These are phyloP conservation scores for Drosophila littoralis DNA, from an alignment of 1,140 invertebrate species.

Conservation along the genomic window DNA sequence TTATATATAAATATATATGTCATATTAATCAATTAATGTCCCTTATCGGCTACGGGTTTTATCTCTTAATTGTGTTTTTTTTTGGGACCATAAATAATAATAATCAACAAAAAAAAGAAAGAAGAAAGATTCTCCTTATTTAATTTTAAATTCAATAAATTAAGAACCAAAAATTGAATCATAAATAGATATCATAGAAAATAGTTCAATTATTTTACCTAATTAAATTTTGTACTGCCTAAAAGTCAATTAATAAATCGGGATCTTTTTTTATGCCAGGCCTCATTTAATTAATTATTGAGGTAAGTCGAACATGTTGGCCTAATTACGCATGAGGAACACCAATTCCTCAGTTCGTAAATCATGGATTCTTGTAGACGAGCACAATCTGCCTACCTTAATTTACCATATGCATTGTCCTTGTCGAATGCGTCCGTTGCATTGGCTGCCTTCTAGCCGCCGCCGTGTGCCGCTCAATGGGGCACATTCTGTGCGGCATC, in stretches of 20 bases:
- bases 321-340: slow-evolving; percentile 48
- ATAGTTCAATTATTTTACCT: too few relatives aligned
- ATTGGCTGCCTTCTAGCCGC: slow-evolving; percentile 34
- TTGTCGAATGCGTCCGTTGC: slow-evolving; percentile 65
- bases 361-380: slow-evolving; percentile 41
- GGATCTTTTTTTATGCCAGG: background rate
- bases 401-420: slow-evolving; percentile 61
- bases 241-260: background rate
- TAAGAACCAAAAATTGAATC: too few relatives aligned
- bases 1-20: too few relatives aligned
- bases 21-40: too few relatives aligned
- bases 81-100: too few relatives aligned
- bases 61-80: too few relatives aligned
- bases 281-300: slow-evolving; percentile 14
- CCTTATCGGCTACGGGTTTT: too few relatives aligned
- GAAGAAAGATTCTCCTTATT: too few relatives aligned
- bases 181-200: too few relatives aligned
- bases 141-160: too few relatives aligned
- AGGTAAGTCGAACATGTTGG: slow-evolving; percentile 41
- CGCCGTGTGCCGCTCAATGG: slow-evolving; percentile 51
- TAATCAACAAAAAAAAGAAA: too few relatives aligned
- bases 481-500: slow-evolving; percentile 38
- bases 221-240: too few relatives aligned
- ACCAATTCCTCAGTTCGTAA: slow-evolving; percentile 3
- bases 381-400: background rate